phyloP scores from a whole-genome alignment of 2,888 invertebrate species.

The Pyrgus malvae region DNA sequence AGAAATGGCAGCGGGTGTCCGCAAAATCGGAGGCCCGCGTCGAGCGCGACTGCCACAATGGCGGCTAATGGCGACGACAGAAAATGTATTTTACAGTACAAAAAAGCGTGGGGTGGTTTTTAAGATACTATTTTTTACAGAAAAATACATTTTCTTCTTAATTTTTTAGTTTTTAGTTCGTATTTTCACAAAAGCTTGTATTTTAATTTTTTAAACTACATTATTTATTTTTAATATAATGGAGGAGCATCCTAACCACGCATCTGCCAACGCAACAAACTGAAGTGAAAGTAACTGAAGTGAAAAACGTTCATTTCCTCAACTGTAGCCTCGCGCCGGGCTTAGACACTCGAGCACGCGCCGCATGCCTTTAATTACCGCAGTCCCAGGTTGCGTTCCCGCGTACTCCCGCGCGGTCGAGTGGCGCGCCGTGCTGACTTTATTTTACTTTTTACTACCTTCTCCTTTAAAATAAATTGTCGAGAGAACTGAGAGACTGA shows the following conservation, averaged over 20 bases:
- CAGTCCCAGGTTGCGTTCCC: conserved; percentile 35
- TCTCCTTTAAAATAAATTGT: conserved; percentile 19
- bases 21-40: conserved; percentile 44
- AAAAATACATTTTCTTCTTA: too few species aligned
- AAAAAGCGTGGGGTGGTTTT: too few species aligned
- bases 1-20: conserved; percentile 18
- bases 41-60: conserved; percentile 63
- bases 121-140: too few species aligned
- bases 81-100: too few species aligned
- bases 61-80: too few species aligned
- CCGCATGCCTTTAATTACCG: conserved; percentile 50
- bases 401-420: too few species aligned
- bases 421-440: conserved; percentile 33
- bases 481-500: too few species aligned
- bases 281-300: conserved; percentile 24
- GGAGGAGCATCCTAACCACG: too few species aligned
- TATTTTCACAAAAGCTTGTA: too few species aligned
- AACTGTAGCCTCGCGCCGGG: conserved; percentile 32
- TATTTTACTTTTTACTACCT: conserved; percentile 30
- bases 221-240: too few species aligned
- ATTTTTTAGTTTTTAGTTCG: too few species aligned
- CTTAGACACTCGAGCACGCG: conserved; percentile 51
- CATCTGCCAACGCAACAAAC: conserved; percentile 23
- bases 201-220: too few species aligned
- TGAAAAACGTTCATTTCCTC: conserved; percentile 36